A percentile compares a stretch with the other conserved stretches of the same genome.
Evolutionary conservation across 2,888 invertebrate species (phyloP).

Genomic region (Melikaiella ostensackeni): DNA sequence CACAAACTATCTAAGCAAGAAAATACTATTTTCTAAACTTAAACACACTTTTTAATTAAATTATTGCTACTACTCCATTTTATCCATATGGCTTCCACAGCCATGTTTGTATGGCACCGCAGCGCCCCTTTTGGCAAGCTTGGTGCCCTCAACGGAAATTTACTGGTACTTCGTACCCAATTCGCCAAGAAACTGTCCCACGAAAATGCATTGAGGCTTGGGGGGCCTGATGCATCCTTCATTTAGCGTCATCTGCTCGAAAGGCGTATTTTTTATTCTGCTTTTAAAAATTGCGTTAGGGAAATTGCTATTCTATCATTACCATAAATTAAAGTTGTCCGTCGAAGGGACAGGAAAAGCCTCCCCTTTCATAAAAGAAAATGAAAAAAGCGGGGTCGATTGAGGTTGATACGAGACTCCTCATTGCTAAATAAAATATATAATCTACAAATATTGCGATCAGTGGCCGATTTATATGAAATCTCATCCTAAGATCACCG

Average conservation of each 20-base stretch:
- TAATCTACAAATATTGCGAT: not conserved
- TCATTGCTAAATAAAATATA: not conserved
- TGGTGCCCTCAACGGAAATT: too few relatives aligned
- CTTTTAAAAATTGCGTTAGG: conserved; percentile 24
- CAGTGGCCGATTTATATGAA: not conserved
- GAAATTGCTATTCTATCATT: conserved; percentile 10
- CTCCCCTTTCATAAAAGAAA: conserved; percentile 24
- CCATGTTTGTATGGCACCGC: too few relatives aligned
- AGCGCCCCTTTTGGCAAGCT: too few relatives aligned
- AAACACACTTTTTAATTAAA: too few relatives aligned
- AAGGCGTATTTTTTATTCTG: conserved; percentile 41
- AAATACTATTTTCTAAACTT: too few relatives aligned
- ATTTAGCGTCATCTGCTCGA: conserved; percentile 57
- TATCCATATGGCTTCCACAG: too few relatives aligned
- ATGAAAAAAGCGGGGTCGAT: conserved; percentile 22
- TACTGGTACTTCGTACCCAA: too few relatives aligned
- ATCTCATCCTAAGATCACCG: too few relatives aligned
- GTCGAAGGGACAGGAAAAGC: conserved; percentile 7
- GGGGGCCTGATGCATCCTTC: conserved; percentile 57
- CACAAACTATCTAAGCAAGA: too few relatives aligned
- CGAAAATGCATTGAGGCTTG: too few relatives aligned
- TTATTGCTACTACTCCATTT: too few relatives aligned
- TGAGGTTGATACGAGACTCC: conserved; percentile 1
- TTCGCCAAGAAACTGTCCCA: too few relatives aligned
- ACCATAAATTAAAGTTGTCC: conserved; percentile 27